These are phyloP conservation scores for Thalassophryne amazonica DNA, from an alignment of 2,797 vertebrate genomes.

Conservation along the genomic window DNA sequence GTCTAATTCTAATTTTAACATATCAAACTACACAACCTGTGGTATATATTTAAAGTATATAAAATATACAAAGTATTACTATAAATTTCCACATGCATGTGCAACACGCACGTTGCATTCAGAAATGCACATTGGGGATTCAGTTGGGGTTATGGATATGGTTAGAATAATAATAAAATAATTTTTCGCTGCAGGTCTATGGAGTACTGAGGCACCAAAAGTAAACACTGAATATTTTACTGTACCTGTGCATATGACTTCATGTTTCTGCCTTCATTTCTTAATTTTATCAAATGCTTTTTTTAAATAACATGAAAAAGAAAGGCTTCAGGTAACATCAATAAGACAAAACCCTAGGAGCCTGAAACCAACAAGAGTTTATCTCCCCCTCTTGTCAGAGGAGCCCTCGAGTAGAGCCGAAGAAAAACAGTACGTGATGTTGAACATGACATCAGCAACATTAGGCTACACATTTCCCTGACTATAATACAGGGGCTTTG, in stretches of 20 bases:
- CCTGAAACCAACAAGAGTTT: not conserved
- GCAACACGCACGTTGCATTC: too few relatives aligned
- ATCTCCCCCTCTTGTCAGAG: slow-evolving; percentile 1
- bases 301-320: not conserved
- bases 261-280: too few relatives aligned
- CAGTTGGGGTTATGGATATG: too few relatives aligned
- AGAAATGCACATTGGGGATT: too few relatives aligned
- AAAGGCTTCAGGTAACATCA: not conserved
- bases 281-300: not conserved
- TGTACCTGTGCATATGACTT: too few relatives aligned
- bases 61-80: too few relatives aligned
- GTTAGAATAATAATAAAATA: too few relatives aligned
- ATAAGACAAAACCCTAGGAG: not conserved
- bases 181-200: too few relatives aligned
- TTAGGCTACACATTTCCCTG: slow-evolving; percentile 13
- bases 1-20: not conserved
- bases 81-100: too few relatives aligned
- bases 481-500: not conserved
- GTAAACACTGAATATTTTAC: too few relatives aligned
- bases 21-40: not conserved
- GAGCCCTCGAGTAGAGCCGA: not conserved
- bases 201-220: too few relatives aligned
- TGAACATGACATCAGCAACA: slow-evolving; percentile 25
- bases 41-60: not conserved
- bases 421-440: slow-evolving; percentile 24